Evolutionary conservation across 2,888 invertebrate genomes (phyloP).

Genomic region (Oligia latruncula): DNA sequence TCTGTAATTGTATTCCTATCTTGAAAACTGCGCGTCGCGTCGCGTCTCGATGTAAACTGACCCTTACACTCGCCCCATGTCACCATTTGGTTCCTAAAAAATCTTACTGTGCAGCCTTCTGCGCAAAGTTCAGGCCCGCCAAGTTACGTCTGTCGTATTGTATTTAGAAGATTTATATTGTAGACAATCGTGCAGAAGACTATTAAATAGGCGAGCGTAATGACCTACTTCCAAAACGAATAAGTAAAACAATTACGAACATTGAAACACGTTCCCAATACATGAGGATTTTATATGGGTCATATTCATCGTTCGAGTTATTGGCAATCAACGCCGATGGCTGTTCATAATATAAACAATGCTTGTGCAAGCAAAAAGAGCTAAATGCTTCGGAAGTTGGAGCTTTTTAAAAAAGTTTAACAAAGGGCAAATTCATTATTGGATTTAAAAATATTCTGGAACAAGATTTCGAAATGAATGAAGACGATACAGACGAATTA

Average conservation of each 20-base stretch:
- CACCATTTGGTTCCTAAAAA: too few species aligned
- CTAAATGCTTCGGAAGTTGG: conserved; percentile 29
- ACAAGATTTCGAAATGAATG: not conserved
- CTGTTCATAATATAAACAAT: conserved; percentile 56
- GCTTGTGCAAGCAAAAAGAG: conserved; percentile 38
- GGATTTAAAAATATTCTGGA: not conserved
- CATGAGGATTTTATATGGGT: conserved; percentile 53
- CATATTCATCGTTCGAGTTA: conserved; percentile 57
- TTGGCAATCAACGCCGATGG: conserved; percentile 59
- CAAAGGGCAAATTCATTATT: conserved; percentile 16
- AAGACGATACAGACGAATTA: not conserved
- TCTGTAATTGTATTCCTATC: too few species aligned
- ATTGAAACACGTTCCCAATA: conserved; percentile 32
- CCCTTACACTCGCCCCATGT: too few species aligned
- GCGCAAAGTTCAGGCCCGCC: too few species aligned
- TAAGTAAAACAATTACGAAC: conserved; percentile 30
- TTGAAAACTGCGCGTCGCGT: too few species aligned
- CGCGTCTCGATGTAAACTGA: too few species aligned
- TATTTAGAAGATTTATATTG: not conserved
- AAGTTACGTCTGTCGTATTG: too few species aligned
- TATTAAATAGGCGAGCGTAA: conserved; percentile 5
- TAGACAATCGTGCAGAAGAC: not conserved
- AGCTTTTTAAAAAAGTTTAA: conserved; percentile 11
- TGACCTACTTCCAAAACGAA: conserved; percentile 36
- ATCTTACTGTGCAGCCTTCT: too few species aligned